Evolutionary conservation across 2,797 vertebrate species (phyloP).

Genomic region (Buphagus erythrorhynchus): DNA sequence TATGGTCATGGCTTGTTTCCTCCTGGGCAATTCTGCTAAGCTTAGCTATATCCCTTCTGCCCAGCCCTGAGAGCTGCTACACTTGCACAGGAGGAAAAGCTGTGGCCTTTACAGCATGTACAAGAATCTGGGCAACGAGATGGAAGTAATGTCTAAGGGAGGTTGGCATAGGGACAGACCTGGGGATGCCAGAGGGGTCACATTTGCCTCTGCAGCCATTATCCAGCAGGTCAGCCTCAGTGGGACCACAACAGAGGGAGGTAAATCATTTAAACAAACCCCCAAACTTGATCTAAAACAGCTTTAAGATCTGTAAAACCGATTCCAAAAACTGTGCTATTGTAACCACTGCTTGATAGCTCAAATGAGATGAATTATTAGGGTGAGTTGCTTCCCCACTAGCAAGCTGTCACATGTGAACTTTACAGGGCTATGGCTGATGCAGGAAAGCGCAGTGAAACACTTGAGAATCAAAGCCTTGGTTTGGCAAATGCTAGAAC

Average conservation of each 20-base stretch:
- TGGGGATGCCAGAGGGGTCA: neutral
- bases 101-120: neutral
- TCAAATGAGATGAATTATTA: constrained; percentile 19
- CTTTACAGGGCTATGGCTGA: neutral
- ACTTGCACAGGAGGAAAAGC: neutral
- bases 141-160: neutral
- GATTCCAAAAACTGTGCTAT: neutral
- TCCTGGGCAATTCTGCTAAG: neutral
- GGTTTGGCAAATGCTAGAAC: constrained; percentile 27
- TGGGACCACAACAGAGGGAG: neutral
- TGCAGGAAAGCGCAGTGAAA: constrained; percentile 5
- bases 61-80: neutral
- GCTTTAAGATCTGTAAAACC: neutral
- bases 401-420: constrained; percentile 15
- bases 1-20: too few species aligned
- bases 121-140: neutral
- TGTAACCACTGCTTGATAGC: neutral
- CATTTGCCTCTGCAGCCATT: neutral
- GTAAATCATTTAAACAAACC: neutral
- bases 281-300: neutral
- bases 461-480: constrained; percentile 45
- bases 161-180: neutral
- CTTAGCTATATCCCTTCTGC: neutral
- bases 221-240: neutral
- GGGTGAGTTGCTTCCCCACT: neutral